Evolutionary conservation across 37 sponge, comb jelly and placozoan species (phyloP), one percentile per base, ranked within the genome.

Genomic region (Chondrosia reniformis): DNA sequence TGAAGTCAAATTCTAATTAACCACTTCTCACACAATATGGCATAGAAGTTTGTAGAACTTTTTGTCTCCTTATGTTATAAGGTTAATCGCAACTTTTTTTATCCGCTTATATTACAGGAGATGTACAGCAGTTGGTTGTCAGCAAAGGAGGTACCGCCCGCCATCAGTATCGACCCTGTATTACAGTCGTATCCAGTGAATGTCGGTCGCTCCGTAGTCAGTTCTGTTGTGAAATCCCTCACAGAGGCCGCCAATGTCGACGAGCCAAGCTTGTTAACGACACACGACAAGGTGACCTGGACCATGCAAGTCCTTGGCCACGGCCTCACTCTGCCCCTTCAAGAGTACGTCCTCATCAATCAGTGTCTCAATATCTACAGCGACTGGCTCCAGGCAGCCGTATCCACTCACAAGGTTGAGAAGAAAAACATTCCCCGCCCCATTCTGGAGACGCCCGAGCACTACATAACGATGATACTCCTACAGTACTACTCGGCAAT

Each of bases 51-150:
- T n/a, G n/a, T n/a, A n/a, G n/a, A n/a, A n/a, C n/a, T n/a, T n/a
- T n/a, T n/a, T n/a, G n/a, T n/a, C n/a, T n/a, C n/a, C n/a, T n/a
- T n/a, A n/a, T n/a, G n/a, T n/a, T n/a, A n/a, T n/a, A n/a, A n/a
- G n/a, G n/a, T n/a, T n/a, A n/a, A n/a, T n/a, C n/a, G n/a, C n/a
- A n/a, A n/a, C n/a, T n/a, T n/a, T n/a, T n/a, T n/a, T n/a, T n/a
- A n/a, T n/a, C n/a, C n/a, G n/a, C n/a, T n/a, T n/a, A n/a, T n/a
- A n/a, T n/a, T n/a, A n/a, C n/a, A n/a, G n/a, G n/a, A n/a, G 5
- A 91, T 91, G 88, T 91, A 91, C 58, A 77, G 85, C 10, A 84
- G 87, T 27, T 91, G 92, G 79, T 9, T 80, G 42, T 91, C 92
- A 36, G 63, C 75, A 0, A 84, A 87, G 36, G 63, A 46, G 17